Evolutionary conservation across 2,888 invertebrate genomes (phyloP).

Genomic region (Scaptomyza cyrtandrae): DNA sequence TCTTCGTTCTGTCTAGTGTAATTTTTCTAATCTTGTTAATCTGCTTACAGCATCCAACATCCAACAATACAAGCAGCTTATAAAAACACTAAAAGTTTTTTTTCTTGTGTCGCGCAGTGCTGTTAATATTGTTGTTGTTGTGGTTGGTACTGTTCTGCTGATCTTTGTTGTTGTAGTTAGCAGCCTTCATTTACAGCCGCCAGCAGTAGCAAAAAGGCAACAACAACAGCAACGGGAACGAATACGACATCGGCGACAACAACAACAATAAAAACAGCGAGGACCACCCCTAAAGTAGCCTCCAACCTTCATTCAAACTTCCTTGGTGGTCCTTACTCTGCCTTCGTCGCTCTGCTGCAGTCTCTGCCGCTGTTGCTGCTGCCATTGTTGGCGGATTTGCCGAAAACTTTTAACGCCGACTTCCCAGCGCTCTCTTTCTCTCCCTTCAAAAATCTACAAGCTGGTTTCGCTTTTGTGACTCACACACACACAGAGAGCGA

Average conservation of each 20-base stretch:
- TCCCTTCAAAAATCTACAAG: conserved; percentile 8
- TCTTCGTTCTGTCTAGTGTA: background rate
- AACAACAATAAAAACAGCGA: conserved; percentile 21
- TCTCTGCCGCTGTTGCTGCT: conserved; percentile 12
- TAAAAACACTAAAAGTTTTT: conserved; percentile 13
- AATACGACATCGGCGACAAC: conserved; percentile 3
- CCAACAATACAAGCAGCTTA: conserved; percentile 10
- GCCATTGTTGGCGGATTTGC: conserved; percentile 69
- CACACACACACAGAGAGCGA: conserved; percentile 28
- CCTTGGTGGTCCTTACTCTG: conserved; percentile 62
- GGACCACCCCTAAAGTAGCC: conserved; percentile 78
- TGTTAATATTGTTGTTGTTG: conserved; percentile 27
- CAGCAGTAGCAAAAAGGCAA: conserved; percentile 37
- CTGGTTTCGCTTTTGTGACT: conserved; percentile 56
- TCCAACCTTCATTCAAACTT: conserved; percentile 29
- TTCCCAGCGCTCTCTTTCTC: background rate
- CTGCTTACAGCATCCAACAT: conserved; percentile 4
- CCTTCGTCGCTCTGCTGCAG: background rate
- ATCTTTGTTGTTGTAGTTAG: conserved; percentile 20
- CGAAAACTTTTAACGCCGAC: conserved; percentile 70
- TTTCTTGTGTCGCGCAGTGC: conserved; percentile 61
- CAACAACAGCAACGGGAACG: conserved; percentile 17
- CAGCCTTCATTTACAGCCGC: conserved; percentile 65
- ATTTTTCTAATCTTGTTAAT: conserved; percentile 16
- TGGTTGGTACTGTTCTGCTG: background rate